Conservation (phyloP, 2,888 invertebrate genomes). For the Crioceris asparagi region DNA sequence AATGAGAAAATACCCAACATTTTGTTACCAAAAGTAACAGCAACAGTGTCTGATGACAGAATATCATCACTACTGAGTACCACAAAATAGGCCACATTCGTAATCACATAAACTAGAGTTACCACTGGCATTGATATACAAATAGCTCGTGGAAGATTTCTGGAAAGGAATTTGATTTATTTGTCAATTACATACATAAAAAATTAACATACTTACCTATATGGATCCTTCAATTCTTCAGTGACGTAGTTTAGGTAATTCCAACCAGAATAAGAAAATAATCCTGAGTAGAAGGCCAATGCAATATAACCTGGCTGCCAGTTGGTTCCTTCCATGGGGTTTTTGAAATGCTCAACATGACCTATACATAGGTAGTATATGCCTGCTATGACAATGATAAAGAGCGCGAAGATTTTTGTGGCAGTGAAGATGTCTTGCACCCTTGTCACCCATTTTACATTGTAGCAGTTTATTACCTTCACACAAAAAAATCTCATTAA, state of each 20-base stretch:
- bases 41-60: slow-evolving; percentile 87
- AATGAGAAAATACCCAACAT: slow-evolving; percentile 66
- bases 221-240: slow-evolving; percentile 78
- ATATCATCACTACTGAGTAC: slow-evolving; percentile 77
- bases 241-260: slow-evolving; percentile 91
- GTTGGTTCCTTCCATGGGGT: slow-evolving; percentile 67
- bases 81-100: slow-evolving; percentile 81
- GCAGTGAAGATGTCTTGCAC: slow-evolving; percentile 90
- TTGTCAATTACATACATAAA: not conserved
- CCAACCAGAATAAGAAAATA: slow-evolving; percentile 91
- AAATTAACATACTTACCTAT: slow-evolving; percentile 56
- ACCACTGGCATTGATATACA: slow-evolving; percentile 85
- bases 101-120: slow-evolving; percentile 76
- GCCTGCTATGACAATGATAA: slow-evolving; percentile 75
- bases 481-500: slow-evolving; percentile 3
- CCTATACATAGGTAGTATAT: slow-evolving; percentile 63
- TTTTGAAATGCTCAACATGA: slow-evolving; percentile 60
- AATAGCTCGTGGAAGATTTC: slow-evolving; percentile 86
- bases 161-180: slow-evolving; percentile 40
- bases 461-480: slow-evolving; percentile 79
- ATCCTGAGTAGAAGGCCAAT: slow-evolving; percentile 81
- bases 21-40: slow-evolving; percentile 82
- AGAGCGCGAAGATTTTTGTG: slow-evolving; percentile 78
- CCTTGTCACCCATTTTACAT: slow-evolving; percentile 91
- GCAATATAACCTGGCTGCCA: slow-evolving; percentile 75